Evolutionary conservation across 2,888 invertebrate genomes (phyloP), one percentile per base, ranked within the genome.

Genomic region (Panorpa germanica): DNA sequence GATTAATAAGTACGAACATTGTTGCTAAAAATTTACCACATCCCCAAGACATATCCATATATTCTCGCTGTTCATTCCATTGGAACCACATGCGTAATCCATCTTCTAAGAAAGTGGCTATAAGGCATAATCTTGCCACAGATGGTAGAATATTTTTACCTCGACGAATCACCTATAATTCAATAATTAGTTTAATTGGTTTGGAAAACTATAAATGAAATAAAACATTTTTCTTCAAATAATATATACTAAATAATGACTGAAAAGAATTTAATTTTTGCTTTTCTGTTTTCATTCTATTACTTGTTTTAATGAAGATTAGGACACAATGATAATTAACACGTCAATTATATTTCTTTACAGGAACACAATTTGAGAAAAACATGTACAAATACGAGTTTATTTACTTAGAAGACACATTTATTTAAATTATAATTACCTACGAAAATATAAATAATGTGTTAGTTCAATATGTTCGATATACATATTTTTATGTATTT

Each of bases 31-130:
- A 76, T 47, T 74, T 75, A 25, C 96, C 96, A 59, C 95, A 93
- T 25, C 81, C 77, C 98, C 95, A 96, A 9, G 88, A 85, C 62
- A 83, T 75, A 52, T 91, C 80, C 88, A 96, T 95, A 53, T 93
- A 96, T 52, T 93, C 91, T 24, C 90, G 65, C 54, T 95, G 95
- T 48, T 96, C 93, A 31, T 71, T 71, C 95, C 95, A 96, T 55
- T 99, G 98, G 48, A 88, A 81, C 80, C 91, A 98, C 98, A 99
- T 99, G 36, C 98, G 73, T 35, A 98, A 66, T 2, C 98, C 98
- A 64, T 99, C 98, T 59, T 98, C 98, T 37, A 98, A 65, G 62
- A 99, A 99, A 43, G 98, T 99, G 43, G 93, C 90, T 49, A 98
- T 91, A 35, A 99, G 70, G 55, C 95, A 99, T 36, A 98, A 61